Evolutionary conservation across 2,888 invertebrate species (phyloP).

Genomic region (Heliconius cydno): DNA sequence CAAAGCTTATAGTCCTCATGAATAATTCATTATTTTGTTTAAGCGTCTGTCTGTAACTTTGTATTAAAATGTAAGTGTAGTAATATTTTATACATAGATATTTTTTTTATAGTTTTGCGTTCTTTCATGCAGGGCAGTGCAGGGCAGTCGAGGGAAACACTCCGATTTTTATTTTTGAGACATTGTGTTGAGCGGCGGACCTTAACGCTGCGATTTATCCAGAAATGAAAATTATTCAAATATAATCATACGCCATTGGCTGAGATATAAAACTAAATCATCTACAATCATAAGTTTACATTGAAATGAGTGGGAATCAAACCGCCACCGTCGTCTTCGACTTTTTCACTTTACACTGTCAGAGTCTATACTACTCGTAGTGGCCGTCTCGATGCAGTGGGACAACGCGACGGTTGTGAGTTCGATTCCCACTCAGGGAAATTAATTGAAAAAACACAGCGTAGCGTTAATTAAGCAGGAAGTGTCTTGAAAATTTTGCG

Average conservation of each 20-base stretch:
- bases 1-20: background rate
- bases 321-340: background rate
- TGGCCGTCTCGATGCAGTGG: background rate
- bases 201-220: background rate
- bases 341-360: conserved; percentile 1
- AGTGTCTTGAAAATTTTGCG: background rate
- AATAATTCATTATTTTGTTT: background rate
- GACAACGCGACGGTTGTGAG: background rate
- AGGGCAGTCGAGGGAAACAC: too few species aligned
- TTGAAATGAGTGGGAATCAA: background rate
- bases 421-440: too few species aligned
- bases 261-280: too few species aligned
- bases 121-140: too few species aligned
- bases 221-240: too few species aligned
- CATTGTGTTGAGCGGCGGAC: background rate
- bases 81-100: background rate
- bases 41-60: background rate
- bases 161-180: background rate
- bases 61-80: background rate
- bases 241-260: too few species aligned
- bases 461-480: background rate
- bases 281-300: too few species aligned
- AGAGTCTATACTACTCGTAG: background rate
- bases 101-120: too few species aligned
- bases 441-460: too few species aligned